phyloP scores from a whole-genome alignment of 2,113 vertebrate species.

The Hippopotamus amphibius region DNA sequence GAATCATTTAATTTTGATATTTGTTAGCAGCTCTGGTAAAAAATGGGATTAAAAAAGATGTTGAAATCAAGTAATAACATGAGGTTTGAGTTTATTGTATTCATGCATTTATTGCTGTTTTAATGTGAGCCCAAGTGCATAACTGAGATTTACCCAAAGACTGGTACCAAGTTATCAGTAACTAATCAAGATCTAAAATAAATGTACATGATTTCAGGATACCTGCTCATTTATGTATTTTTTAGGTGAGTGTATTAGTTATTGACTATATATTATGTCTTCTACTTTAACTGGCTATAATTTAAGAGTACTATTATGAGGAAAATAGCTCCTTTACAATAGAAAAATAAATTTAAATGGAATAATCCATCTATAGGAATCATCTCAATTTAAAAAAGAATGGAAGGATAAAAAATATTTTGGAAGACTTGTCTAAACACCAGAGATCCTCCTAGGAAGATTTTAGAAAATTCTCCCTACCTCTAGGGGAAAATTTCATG shows the following conservation, averaged over 20 bases:
- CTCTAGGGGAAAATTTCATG: background rate
- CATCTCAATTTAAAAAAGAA: background rate
- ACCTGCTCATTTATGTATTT: background rate
- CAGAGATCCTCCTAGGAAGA: background rate
- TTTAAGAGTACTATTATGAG: conserved; percentile 5
- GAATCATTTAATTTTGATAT: background rate
- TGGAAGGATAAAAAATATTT: background rate
- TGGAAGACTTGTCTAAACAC: conserved; percentile 20
- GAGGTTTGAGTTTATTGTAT: background rate
- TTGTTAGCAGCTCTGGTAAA: background rate
- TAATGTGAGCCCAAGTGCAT: background rate
- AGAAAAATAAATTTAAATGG: conserved; percentile 32
- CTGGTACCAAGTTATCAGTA: background rate
- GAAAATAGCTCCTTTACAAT: conserved; percentile 35
- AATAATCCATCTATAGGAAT: conserved; percentile 36
- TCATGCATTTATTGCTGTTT: background rate
- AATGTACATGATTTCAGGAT: background rate
- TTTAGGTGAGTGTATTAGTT: background rate
- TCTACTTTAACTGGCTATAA: conserved; percentile 8
- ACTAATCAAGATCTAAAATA: conserved; percentile 29
- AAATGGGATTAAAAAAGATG: background rate
- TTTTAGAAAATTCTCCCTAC: background rate
- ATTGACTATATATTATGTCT: background rate
- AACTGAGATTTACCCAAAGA: background rate
- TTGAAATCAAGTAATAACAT: conserved; percentile 44